These are phyloP conservation scores for Anarhynchus alexandrinus DNA, from an alignment of 2,113 vertebrate species.

Conservation along the genomic window DNA sequence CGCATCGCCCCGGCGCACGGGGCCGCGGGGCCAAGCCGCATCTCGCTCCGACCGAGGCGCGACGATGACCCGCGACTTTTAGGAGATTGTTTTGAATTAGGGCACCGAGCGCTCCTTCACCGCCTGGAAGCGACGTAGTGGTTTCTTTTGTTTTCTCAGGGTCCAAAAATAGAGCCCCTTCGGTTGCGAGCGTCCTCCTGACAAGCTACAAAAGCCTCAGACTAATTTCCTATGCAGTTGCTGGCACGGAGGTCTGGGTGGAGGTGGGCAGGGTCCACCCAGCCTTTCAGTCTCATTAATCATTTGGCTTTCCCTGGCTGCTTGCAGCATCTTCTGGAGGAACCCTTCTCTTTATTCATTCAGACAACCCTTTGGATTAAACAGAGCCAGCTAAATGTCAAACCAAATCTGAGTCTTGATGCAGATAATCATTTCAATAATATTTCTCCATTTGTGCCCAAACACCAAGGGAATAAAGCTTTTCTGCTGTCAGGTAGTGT, in stretches of 20 bases:
- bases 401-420: slow-evolving; percentile 99
- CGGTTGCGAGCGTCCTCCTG: slow-evolving; percentile 54
- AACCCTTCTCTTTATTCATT: slow-evolving; percentile 97
- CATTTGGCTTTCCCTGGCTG: slow-evolving; percentile 85
- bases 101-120: not conserved
- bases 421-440: slow-evolving; percentile 99
- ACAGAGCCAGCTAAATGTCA: slow-evolving; percentile 99
- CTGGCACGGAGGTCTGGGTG: slow-evolving; percentile 93
- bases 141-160: slow-evolving; percentile 56
- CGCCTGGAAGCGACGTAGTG: not conserved
- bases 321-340: slow-evolving; percentile 92
- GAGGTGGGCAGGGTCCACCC: slow-evolving; percentile 96
- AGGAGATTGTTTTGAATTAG: not conserved
- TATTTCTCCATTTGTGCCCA: slow-evolving; percentile 99
- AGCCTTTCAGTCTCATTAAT: slow-evolving; percentile 99
- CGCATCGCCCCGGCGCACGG: not conserved
- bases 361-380: slow-evolving; percentile 99
- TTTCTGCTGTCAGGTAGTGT: slow-evolving; percentile 99
- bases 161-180: slow-evolving; percentile 42
- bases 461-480: slow-evolving; percentile 98
- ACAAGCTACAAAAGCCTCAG: slow-evolving; percentile 72
- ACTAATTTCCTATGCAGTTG: slow-evolving; percentile 90
- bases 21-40: accelerated
- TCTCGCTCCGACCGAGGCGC: not conserved
- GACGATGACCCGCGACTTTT: not conserved